Evolutionary conservation across 2,888 invertebrate genomes (phyloP), one percentile per base, ranked within the genome.

Genomic region (Hoplodrina blanda): DNA sequence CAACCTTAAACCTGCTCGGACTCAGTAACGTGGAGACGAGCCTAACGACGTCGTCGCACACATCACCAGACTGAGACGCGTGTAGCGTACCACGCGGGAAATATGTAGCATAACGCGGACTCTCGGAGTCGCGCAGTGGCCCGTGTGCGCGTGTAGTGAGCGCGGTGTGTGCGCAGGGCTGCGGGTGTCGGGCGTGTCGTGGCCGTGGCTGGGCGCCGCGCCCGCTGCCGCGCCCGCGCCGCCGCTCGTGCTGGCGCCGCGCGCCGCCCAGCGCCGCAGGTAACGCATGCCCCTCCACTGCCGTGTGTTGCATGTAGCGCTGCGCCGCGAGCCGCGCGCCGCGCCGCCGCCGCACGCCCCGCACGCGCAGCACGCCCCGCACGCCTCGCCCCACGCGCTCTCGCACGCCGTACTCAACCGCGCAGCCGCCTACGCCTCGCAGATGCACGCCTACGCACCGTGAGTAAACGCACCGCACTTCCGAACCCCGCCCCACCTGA

Each of bases 381-480:
- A 75, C 87, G 82, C 97, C 97, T 91, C 81, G 80, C 96, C 82
- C 87, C 73, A 89, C 97, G 97, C 91, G 76, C 96, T 97, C 89
- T 96, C 97, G 91, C 98, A 98, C 96, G 98, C 98, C 97, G 96
- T 97, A 98, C 94, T 91, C 91, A 91, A 91, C 88, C 90, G 98
- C 98, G 97, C 97, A 78, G 97, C 97, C 85, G 97, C 97, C 91
- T 97, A 96, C 91, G 97, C 97, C 89, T 97, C 97, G 92, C 97
- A 98, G 92, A 96, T 98, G 95, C 98, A 98, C 97, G 98, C 98
- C 91, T 98, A 98, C 96, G 97, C 98, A 94, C 98, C 98, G 98
- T 98, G 97, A 98, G 98, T 98, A 97, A 69, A 41, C 54, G 74
- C 70, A 50, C 65, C 62, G 65, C 60, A 65, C 56, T 13, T 19